Evolutionary conservation across 2,113 vertebrate species (phyloP).

Genomic region (Propithecus coquereli): DNA sequence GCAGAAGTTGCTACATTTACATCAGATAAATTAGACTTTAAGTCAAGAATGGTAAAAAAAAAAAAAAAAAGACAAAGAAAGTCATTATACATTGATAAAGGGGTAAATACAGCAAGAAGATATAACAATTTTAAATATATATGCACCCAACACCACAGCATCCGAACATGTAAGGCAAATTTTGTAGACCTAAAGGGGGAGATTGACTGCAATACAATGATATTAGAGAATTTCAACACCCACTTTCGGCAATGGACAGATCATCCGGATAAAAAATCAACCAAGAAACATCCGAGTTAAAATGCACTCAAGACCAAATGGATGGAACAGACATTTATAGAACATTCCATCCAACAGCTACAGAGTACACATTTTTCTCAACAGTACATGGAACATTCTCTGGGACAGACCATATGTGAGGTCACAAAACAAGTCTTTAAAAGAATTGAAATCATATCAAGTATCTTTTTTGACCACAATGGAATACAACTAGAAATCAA

Average conservation of each 20-base stretch:
- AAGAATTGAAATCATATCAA: not conserved
- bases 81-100: not conserved
- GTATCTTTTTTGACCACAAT: not conserved
- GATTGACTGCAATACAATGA: not conserved
- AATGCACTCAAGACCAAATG: not conserved
- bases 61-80: not conserved
- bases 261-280: not conserved
- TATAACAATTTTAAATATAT: not conserved
- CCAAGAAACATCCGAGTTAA: not conserved
- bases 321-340: not conserved
- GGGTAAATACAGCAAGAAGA: not conserved
- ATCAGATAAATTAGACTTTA: not conserved
- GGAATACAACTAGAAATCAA: not conserved
- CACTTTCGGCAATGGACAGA: not conserved
- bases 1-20: not conserved
- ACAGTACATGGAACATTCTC: not conserved
- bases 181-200: not conserved
- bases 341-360: not conserved
- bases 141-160: not conserved
- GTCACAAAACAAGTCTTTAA: not conserved
- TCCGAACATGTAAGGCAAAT: not conserved
- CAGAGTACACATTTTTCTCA: not conserved
- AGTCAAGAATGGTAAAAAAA: not conserved
- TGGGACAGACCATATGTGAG: not conserved
- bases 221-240: not conserved